Conservation (phyloP, 64 coral and sea anemone species). For the Montipora capricornis region DNA sequence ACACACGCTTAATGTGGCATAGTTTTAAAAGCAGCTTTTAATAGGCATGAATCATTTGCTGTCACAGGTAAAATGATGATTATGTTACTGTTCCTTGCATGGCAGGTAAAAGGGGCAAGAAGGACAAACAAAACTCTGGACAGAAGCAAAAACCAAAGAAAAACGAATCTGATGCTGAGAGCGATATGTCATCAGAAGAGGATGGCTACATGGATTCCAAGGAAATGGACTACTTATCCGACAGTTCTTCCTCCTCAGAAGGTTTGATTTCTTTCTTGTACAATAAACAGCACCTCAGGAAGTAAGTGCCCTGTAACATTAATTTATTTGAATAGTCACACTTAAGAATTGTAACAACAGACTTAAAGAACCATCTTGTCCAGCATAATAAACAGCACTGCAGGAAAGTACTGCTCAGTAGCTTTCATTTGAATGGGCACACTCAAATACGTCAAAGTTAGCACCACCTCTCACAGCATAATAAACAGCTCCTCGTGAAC, state of each 20-base stretch:
- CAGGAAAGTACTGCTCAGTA: background rate
- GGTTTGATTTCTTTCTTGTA: background rate
- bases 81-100: background rate
- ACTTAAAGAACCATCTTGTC: background rate
- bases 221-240: conserved; percentile 92
- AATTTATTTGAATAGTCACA: background rate
- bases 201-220: conserved; percentile 98
- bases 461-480: background rate
- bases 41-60: background rate
- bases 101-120: conserved; percentile 22
- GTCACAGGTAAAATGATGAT: background rate
- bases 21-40: no score
- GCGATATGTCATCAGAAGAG: conserved; percentile 82
- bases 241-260: conserved; percentile 83
- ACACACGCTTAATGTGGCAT: no score
- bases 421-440: background rate
- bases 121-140: conserved; percentile 53
- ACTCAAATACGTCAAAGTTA: background rate
- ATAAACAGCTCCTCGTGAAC: background rate
- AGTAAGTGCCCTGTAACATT: no score
- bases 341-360: background rate
- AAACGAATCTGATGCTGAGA: conserved; percentile 88
- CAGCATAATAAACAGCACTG: no score
- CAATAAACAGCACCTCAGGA: background rate
- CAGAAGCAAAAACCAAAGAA: conserved; percentile 72